Conservation (phyloP, 2,797 vertebrate genomes). For the Silurus aristotelis region DNA sequence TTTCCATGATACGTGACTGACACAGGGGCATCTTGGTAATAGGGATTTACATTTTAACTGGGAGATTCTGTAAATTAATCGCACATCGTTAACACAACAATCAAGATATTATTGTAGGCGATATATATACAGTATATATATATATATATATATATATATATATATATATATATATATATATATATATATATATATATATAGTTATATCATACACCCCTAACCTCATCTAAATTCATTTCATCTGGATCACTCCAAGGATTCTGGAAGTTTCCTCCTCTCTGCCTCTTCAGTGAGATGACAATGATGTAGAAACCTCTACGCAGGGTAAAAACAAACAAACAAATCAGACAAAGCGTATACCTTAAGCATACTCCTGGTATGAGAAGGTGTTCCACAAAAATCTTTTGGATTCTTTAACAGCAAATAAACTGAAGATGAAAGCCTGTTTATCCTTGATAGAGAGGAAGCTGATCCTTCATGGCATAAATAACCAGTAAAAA, state of each 20-base stretch:
- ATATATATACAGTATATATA: no score
- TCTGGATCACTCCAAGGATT: slow-evolving; percentile 94
- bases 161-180: no score
- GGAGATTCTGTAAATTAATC: no score
- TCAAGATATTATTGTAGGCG: no score
- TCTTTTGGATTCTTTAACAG: not conserved
- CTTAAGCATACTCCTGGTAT: not conserved
- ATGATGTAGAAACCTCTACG: slow-evolving; percentile 94
- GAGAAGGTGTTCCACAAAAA: not conserved
- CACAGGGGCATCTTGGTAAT: no score
- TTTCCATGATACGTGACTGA: no score
- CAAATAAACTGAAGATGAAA: not conserved
- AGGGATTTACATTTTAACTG: no score
- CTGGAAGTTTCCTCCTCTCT: slow-evolving; percentile 90
- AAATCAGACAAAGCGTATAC: not conserved
- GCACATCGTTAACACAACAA: no score
- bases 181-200: no score
- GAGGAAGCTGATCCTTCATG: not conserved
- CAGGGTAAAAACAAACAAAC: slow-evolving; percentile 51
- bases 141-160: no score
- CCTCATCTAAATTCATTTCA: slow-evolving; percentile 95
- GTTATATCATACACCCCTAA: no score
- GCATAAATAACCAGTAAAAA: not conserved
- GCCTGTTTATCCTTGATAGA: not conserved
- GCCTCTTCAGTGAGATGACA: slow-evolving; percentile 95